Base-by-base conservation (phyloP, 2,113 vertebrate species). In the Trematocara zebra region DNA sequence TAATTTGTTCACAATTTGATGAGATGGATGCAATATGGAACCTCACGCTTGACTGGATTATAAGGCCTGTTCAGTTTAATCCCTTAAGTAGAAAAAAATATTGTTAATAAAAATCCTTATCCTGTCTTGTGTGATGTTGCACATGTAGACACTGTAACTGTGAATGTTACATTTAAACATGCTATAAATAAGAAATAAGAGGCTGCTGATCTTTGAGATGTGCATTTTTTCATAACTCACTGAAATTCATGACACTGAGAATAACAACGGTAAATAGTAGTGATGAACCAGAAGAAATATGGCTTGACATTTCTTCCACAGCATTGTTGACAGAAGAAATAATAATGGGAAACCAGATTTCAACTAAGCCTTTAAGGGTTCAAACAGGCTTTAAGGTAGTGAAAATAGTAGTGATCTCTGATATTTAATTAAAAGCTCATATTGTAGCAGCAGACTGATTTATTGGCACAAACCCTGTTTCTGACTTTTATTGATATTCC, bases 221-320 rank as follows among this genome's bases (percentile, higher is more conserved):
- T 20, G 31, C n/a, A 76, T 42, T 2, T 88, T 3, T 8, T 64
- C 40, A 85, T 18, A 86, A 83, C 80, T 80, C 88, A 82, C 81
- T 92, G 56, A 90, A 94, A 92, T 87, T 86, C 85, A 82, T 64
- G 26, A 80, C 74, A 85, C 61, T 47, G 18, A 88, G 86, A 35
- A 14, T 35, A 67, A 49, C 10, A 81, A 81, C 5, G 18, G 80
- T 83, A 81, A 81, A 59, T 3, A 67, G 47, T 1, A n/a, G n/a
- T 1, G 3, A 86, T 28, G 40, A 57, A 82, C 15, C 26, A 85
- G 56, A 74, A 49, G 56, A 47, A 2, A 2, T 40, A 53, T 59
- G 11, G 10, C 57, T 78, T 51, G 28, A 28, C 12, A 0, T 47
- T 47, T 49, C 23, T 47, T 47, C 42, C 15, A 2, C 23, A 49